A percentile compares a stretch with the other conserved stretches of the same genome.
phyloP scores from a whole-genome alignment of 2,888 invertebrate species.

The Entomobrya proxima region DNA sequence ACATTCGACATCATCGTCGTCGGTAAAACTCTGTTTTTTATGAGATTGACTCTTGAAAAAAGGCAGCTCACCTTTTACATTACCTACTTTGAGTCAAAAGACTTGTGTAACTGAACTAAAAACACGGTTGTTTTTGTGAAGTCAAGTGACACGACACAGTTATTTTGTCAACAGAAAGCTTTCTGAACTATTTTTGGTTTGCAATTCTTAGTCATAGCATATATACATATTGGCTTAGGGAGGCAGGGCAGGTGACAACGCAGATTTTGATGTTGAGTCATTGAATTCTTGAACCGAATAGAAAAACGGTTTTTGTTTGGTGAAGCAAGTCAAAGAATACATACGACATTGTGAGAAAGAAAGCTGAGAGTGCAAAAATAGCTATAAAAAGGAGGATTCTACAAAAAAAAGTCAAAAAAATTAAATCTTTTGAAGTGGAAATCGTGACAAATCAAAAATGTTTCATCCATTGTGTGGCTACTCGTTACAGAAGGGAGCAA shows the following conservation, averaged over 20 bases:
- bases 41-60: background rate
- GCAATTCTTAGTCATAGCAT: background rate
- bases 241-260: background rate
- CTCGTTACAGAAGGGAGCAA: constrained; percentile 70
- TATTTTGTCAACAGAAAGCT: no score
- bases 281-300: no score
- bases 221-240: background rate
- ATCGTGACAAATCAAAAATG: constrained; percentile 11
- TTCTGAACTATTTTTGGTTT: background rate
- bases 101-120: constrained; percentile 22
- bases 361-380: no score
- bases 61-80: background rate
- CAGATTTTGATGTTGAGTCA: no score
- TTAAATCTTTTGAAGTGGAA: background rate
- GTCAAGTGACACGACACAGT: constrained; percentile 49
- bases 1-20: constrained; percentile 6
- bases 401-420: background rate
- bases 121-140: constrained; percentile 41
- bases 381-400: no score
- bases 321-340: no score
- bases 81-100: background rate
- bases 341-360: no score
- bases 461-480: constrained; percentile 71
- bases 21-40: constrained; percentile 6
- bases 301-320: no score